These are phyloP conservation scores for Volucella bombylans DNA, from an alignment of 2,888 invertebrate genomes.

Conservation along the genomic window DNA sequence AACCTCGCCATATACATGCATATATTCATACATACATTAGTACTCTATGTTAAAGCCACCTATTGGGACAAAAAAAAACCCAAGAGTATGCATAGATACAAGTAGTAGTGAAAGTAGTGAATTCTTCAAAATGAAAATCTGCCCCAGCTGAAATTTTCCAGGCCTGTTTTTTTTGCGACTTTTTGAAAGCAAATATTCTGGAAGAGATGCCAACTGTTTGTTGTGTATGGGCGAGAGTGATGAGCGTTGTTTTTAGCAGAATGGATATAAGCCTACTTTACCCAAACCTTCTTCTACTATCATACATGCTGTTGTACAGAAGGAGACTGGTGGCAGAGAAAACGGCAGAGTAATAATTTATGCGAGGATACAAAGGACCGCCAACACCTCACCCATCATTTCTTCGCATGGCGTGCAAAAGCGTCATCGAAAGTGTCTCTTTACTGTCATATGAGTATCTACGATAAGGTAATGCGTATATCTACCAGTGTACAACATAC, in stretches of 20 bases:
- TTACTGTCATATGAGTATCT: not conserved
- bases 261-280: not conserved
- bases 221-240: constrained; percentile 38
- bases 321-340: constrained; percentile 45
- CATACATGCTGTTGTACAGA: constrained; percentile 22
- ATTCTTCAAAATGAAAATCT: constrained; percentile 56
- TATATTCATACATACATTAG: not conserved
- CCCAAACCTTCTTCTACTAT: not conserved
- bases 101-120: constrained; percentile 34
- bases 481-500: too few relatives aligned
- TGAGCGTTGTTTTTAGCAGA: constrained; percentile 37
- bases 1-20: constrained; percentile 22
- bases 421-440: constrained; percentile 39
- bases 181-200: constrained; percentile 63
- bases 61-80: constrained; percentile 66
- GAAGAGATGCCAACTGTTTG: constrained; percentile 39
- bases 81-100: constrained; percentile 10
- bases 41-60: constrained; percentile 44
- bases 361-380: constrained; percentile 46
- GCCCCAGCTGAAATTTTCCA: constrained; percentile 63
- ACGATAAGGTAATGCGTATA: too few relatives aligned
- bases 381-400: constrained; percentile 34
- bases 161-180: constrained; percentile 63
- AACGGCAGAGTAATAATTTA: constrained; percentile 59
- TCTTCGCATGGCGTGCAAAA: constrained; percentile 28